Conservation (phyloP, 2,797 vertebrate species). For the Varecia variegata region DNA sequence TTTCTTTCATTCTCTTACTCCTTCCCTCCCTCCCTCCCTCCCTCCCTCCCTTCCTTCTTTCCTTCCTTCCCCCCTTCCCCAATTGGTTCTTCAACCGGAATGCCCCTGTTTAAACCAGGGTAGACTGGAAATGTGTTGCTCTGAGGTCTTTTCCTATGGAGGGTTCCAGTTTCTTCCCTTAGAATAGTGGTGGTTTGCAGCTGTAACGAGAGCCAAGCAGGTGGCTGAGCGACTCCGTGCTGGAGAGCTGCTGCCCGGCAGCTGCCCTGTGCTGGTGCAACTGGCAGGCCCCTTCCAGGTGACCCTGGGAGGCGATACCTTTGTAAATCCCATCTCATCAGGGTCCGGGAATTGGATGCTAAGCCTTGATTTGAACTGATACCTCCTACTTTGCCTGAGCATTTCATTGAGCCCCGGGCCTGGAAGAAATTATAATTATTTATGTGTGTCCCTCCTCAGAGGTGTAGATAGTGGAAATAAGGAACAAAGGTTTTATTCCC, state of each 20-base stretch:
- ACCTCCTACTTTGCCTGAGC: background rate
- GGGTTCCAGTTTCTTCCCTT: slow-evolving; percentile 40
- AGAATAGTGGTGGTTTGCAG: background rate
- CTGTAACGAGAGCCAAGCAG: background rate
- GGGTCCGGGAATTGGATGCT: background rate
- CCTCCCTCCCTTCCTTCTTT: background rate
- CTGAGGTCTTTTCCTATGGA: slow-evolving; percentile 39
- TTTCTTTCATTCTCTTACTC: background rate
- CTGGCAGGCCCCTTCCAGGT: background rate
- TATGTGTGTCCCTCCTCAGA: background rate
- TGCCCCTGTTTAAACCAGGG: slow-evolving; percentile 35
- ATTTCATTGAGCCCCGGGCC: background rate
- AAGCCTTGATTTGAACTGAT: background rate
- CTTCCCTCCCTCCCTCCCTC: background rate
- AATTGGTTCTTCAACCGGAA: slow-evolving; percentile 56
- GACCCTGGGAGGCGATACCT: background rate
- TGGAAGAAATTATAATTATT: background rate
- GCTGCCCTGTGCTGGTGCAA: background rate
- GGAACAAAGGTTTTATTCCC: slow-evolving; percentile 43
- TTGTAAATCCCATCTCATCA: background rate
- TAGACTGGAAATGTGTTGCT: slow-evolving; percentile 36
- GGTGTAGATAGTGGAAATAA: background rate
- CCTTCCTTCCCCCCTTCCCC: background rate
- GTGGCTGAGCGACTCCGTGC: background rate
- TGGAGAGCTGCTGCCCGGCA: background rate